Conservation (phyloP, 2,113 vertebrate species). For the Motacilla alba region DNA sequence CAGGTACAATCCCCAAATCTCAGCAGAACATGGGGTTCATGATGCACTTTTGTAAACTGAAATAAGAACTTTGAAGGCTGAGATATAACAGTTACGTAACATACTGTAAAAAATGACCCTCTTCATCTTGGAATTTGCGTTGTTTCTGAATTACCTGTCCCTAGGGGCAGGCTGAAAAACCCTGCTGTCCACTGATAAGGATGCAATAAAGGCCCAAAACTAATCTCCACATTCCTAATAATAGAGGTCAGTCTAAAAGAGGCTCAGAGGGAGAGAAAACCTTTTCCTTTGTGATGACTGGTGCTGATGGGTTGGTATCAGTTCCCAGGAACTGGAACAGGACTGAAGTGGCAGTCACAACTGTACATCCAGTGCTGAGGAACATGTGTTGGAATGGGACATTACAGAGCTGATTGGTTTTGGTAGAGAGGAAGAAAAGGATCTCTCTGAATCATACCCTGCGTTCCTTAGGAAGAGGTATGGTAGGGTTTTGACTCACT, state of each 20-base stretch:
- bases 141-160: not conserved
- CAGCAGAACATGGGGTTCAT: not conserved
- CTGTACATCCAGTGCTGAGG: not conserved
- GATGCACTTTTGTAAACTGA: not conserved
- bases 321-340: not conserved
- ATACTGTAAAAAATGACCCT: not conserved
- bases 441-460: not conserved
- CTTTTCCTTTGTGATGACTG: not conserved
- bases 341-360: not conserved
- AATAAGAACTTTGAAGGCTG: not conserved
- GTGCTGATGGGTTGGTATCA: not conserved
- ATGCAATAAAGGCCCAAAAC: not conserved
- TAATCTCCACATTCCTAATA: not conserved
- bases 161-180: not conserved
- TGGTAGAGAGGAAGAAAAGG: not conserved
- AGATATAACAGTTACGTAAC: not conserved
- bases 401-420: not conserved
- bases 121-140: not conserved
- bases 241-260: not conserved
- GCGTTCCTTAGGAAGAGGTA: not conserved
- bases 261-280: not conserved
- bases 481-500: not conserved
- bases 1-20: not conserved
- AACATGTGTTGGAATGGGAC: not conserved
- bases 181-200: not conserved